Evolutionary conservation across 2,888 invertebrate genomes (phyloP).

Genomic region (Xanthia icteritia): DNA sequence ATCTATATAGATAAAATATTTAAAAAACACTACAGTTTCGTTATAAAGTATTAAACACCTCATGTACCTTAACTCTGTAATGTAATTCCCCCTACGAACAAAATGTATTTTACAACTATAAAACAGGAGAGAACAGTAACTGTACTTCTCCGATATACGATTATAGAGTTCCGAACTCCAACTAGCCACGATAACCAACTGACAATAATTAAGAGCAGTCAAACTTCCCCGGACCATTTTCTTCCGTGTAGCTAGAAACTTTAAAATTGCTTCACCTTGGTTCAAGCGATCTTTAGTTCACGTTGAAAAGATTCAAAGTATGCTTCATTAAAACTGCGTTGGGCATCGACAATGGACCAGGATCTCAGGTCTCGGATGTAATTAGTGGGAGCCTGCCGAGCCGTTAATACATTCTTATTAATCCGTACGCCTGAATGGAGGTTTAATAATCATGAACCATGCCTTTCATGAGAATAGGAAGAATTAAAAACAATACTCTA

Average conservation of each 20-base stretch:
- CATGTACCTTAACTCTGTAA: background rate
- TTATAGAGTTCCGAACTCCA: slow-evolving; percentile 64
- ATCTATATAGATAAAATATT: background rate
- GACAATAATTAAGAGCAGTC: slow-evolving; percentile 81
- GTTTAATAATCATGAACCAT: slow-evolving; percentile 34
- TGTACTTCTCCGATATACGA: slow-evolving; percentile 56
- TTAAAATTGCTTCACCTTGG: slow-evolving; percentile 82
- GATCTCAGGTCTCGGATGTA: slow-evolving; percentile 81
- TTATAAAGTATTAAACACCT: background rate
- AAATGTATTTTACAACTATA: slow-evolving; percentile 36
- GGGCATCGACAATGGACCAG: slow-evolving; percentile 80
- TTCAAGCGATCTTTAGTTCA: slow-evolving; percentile 75
- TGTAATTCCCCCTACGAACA: background rate
- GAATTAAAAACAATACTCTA: slow-evolving; percentile 34
- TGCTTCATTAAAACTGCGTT: slow-evolving; percentile 85
- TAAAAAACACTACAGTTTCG: background rate
- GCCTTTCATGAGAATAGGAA: slow-evolving; percentile 24
- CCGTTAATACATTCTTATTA: slow-evolving; percentile 55
- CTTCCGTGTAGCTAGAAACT: slow-evolving; percentile 78
- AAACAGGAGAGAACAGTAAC: slow-evolving; percentile 23
- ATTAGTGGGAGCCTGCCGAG: slow-evolving; percentile 75
- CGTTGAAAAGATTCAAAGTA: slow-evolving; percentile 83
- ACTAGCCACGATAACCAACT: slow-evolving; percentile 77
- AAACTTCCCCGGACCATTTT: slow-evolving; percentile 78
- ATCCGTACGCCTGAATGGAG: slow-evolving; percentile 48